Percentiles rank a stretch among this genome's conserved stretches.
phyloP scores from a whole-genome alignment of 2,113 vertebrate genomes.

The Colinus virginianus region DNA sequence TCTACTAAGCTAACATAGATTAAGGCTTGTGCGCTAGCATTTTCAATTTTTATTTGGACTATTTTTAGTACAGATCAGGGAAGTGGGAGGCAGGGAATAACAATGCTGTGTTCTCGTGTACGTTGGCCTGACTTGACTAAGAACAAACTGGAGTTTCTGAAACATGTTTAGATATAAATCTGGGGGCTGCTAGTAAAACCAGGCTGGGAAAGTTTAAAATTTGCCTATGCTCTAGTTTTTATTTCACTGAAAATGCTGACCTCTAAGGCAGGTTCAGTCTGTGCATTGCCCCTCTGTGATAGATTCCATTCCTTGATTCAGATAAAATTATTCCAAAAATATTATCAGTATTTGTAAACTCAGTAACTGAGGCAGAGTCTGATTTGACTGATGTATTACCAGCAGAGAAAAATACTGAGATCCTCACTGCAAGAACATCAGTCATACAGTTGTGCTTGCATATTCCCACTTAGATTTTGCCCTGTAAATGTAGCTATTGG shows the following conservation, averaged over 20 bases:
- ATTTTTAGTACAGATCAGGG: constrained; percentile 35
- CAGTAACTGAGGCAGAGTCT: neutral
- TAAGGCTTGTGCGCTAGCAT: neutral
- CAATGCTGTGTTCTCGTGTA: neutral
- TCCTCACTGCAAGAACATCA: neutral
- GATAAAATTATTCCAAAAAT: neutral
- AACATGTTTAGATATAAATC: neutral
- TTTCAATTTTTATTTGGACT: neutral
- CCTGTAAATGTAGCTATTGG: neutral
- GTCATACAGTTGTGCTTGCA: neutral
- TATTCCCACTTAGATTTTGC: neutral
- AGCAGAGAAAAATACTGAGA: neutral
- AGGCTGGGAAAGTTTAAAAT: neutral
- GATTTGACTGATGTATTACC: neutral
- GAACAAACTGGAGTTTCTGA: neutral
- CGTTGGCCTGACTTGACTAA: neutral
- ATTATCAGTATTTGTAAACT: neutral
- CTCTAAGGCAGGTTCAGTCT: neutral
- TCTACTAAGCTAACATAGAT: neutral
- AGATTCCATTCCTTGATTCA: neutral
- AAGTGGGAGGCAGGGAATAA: constrained; percentile 28
- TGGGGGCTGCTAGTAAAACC: neutral
- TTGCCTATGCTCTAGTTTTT: neutral
- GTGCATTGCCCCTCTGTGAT: neutral
- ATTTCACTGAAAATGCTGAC: neutral